Evolutionary conservation across 1,140 invertebrate species (phyloP).

Genomic region (Caerostris extrusa): DNA sequence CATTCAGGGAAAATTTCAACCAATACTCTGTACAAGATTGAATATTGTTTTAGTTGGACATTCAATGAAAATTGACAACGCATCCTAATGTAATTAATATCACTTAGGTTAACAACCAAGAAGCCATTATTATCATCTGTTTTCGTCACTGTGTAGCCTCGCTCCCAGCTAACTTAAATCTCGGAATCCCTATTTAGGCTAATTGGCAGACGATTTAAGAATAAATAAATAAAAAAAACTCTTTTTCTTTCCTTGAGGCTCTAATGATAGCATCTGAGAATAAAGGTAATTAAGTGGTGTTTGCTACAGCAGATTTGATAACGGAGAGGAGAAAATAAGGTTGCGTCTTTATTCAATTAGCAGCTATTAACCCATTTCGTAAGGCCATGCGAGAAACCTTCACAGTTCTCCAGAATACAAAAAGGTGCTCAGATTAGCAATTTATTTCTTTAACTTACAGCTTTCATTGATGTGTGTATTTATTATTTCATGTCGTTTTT

Average conservation of each 20-base stretch:
- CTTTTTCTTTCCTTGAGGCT: neutral
- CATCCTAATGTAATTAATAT: conserved; percentile 16
- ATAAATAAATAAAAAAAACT: neutral
- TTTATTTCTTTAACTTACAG: neutral
- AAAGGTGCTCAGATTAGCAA: neutral
- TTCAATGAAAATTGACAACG: neutral
- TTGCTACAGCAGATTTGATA: neutral
- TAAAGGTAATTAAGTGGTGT: neutral
- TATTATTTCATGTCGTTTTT: too few relatives aligned
- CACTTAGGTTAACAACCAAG: conserved; percentile 34
- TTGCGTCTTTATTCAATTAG: conserved; percentile 6
- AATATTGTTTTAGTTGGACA: neutral
- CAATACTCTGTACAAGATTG: too few relatives aligned
- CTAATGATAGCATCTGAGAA: conserved; percentile 33
- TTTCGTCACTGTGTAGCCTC: conserved; percentile 1
- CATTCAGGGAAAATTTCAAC: too few relatives aligned
- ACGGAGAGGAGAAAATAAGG: neutral
- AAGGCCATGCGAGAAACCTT: neutral
- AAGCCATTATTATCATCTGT: conserved; percentile 3
- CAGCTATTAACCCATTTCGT: conserved; percentile 15
- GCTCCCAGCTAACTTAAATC: neutral
- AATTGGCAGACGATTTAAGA: conserved; percentile 1
- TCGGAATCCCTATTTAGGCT: conserved; percentile 18
- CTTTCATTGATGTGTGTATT: too few relatives aligned
- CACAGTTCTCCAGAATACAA: conserved; percentile 1